These are phyloP conservation scores for Microtus ochrogaster DNA, from an alignment of 2,113 vertebrate genomes.

Conservation along the genomic window DNA sequence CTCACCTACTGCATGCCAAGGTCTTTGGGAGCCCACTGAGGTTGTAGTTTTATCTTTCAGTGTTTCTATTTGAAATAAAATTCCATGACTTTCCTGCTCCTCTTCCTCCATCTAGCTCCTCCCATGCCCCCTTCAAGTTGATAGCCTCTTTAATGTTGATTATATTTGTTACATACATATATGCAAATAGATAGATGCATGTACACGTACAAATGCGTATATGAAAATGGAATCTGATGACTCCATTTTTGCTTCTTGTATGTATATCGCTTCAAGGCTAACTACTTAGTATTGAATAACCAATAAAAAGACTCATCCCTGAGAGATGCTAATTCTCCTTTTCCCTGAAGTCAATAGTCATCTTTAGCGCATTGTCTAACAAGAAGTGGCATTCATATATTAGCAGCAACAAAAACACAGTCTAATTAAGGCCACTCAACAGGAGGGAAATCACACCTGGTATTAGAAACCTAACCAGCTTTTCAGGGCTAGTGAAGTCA, in stretches of 20 bases:
- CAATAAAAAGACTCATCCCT: not conserved
- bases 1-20: not conserved
- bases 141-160: not conserved
- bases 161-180: not conserved
- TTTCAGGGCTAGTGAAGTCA: not conserved
- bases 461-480: not conserved
- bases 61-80: not conserved
- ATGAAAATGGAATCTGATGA: not conserved
- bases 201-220: no score
- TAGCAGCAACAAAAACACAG: not conserved
- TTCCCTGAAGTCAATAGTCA: not conserved
- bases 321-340: not conserved
- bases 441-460: not conserved
- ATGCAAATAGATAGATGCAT: not conserved
- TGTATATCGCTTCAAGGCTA: not conserved
- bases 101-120: not conserved
- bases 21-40: not conserved
- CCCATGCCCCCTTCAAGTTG: not conserved
- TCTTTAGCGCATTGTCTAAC: not conserved
- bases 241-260: not conserved
- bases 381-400: not conserved
- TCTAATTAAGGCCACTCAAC: not conserved
- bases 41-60: not conserved
- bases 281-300: not conserved
- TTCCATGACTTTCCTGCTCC: not conserved